A percentile compares a stretch with the other conserved stretches of the same genome.
Evolutionary conservation across 2,113 vertebrate species (phyloP).

Genomic region (Oreotrochilus melanogaster): DNA sequence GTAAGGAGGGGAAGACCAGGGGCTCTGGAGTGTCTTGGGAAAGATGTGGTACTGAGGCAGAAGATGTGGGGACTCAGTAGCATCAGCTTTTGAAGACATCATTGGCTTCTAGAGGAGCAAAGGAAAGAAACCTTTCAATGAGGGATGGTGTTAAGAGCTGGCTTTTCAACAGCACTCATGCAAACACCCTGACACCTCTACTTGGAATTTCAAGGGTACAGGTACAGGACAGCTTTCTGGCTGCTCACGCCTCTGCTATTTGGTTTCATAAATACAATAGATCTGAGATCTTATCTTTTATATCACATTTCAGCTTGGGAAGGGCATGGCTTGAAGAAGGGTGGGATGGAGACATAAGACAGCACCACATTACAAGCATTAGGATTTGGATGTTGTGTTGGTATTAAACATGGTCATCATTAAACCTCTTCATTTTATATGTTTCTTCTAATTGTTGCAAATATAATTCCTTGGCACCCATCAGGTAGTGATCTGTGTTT

Average conservation of each 20-base stretch:
- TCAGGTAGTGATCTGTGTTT: not conserved
- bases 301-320: not conserved
- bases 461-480: not conserved
- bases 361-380: not conserved
- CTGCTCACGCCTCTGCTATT: fast-evolving
- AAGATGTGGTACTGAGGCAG: not conserved
- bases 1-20: not conserved
- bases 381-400: not conserved
- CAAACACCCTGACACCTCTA: not conserved
- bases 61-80: not conserved
- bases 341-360: not conserved
- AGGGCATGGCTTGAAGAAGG: not conserved
- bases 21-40: not conserved
- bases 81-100: not conserved
- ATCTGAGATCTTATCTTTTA: not conserved
- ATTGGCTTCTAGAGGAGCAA: not conserved
- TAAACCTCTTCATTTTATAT: not conserved
- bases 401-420: not conserved
- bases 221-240: not conserved
- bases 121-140: not conserved
- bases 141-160: not conserved
- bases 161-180: not conserved
- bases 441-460: not conserved
- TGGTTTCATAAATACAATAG: not conserved
- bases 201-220: not conserved